Conservation (phyloP, 2,888 invertebrate species). For the Lasioglossum calceatum region DNA sequence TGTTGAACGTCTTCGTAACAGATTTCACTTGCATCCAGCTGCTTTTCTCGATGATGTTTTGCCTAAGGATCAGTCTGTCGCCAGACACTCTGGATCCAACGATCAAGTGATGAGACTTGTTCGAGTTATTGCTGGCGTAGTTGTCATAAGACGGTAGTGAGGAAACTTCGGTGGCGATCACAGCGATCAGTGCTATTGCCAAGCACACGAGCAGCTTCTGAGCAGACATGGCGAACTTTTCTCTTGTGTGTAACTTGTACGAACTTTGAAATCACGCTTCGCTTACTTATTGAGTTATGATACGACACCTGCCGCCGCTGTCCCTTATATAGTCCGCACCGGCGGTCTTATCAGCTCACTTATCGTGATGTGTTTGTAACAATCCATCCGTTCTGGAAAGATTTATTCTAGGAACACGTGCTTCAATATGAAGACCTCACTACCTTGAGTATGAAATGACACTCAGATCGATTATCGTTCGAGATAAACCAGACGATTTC, state of each 20-base stretch:
- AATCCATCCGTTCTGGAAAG: slow-evolving; percentile 43
- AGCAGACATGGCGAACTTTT: slow-evolving; percentile 44
- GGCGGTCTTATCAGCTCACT: slow-evolving; percentile 58
- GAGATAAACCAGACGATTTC: neutral
- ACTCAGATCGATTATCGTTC: slow-evolving; percentile 24
- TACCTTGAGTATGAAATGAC: neutral
- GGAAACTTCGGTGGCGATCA: slow-evolving; percentile 25
- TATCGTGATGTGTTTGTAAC: slow-evolving; percentile 40
- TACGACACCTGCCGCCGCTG: neutral
- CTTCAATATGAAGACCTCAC: neutral
- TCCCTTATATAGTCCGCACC: slow-evolving; percentile 58
- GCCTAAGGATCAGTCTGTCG: slow-evolving; percentile 66
- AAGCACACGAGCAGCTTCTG: slow-evolving; percentile 30
- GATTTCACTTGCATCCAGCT: slow-evolving; percentile 74
- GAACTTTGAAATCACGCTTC: neutral
- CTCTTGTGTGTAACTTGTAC: neutral
- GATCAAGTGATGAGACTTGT: slow-evolving; percentile 71
- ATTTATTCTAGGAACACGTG: slow-evolving; percentile 54
- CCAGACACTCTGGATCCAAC: slow-evolving; percentile 71
- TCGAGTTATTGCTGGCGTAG: slow-evolving; percentile 33
- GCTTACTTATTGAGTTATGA: slow-evolving; percentile 18
- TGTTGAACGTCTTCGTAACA: slow-evolving; percentile 70
- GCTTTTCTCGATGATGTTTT: slow-evolving; percentile 73
- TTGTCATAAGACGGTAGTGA: neutral
- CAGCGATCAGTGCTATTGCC: slow-evolving; percentile 38